These are phyloP conservation scores for Schrankia costaestrigalis DNA, from an alignment of 2,888 invertebrate species.

Conservation along the genomic window DNA sequence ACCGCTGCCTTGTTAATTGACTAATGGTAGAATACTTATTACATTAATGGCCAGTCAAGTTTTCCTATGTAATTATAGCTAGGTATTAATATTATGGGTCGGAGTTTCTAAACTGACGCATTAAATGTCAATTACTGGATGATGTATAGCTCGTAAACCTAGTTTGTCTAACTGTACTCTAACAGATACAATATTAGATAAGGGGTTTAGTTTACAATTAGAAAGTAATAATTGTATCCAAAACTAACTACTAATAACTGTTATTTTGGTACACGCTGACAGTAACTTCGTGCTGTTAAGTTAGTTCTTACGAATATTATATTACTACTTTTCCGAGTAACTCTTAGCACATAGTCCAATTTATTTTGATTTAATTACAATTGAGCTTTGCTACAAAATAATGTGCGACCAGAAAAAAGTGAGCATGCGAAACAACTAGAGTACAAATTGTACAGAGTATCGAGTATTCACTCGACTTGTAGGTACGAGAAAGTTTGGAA, in stretches of 20 bases:
- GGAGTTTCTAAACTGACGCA: conserved; percentile 2
- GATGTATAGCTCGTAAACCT: conserved; percentile 11
- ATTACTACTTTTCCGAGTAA: too few relatives aligned
- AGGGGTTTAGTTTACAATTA: neutral
- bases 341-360: too few relatives aligned
- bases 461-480: conserved; percentile 30
- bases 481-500: conserved; percentile 47
- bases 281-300: too few relatives aligned
- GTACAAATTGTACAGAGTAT: conserved; percentile 38
- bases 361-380: too few relatives aligned
- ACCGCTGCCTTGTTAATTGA: conserved; percentile 26
- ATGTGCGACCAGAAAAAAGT: too few relatives aligned
- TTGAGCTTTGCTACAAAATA: too few relatives aligned
- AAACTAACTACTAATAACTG: too few relatives aligned
- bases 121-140: conserved; percentile 16
- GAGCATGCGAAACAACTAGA: neutral
- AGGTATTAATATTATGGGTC: conserved; percentile 7
- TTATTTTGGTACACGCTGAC: too few relatives aligned
- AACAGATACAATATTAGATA: neutral
- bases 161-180: conserved; percentile 7
- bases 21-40: conserved; percentile 26
- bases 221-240: too few relatives aligned
- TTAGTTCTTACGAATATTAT: too few relatives aligned
- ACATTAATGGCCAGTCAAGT: conserved; percentile 24
- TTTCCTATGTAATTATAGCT: conserved; percentile 14